Evolutionary conservation across 2,113 vertebrate species (phyloP).

Genomic region (Pagrus major): DNA sequence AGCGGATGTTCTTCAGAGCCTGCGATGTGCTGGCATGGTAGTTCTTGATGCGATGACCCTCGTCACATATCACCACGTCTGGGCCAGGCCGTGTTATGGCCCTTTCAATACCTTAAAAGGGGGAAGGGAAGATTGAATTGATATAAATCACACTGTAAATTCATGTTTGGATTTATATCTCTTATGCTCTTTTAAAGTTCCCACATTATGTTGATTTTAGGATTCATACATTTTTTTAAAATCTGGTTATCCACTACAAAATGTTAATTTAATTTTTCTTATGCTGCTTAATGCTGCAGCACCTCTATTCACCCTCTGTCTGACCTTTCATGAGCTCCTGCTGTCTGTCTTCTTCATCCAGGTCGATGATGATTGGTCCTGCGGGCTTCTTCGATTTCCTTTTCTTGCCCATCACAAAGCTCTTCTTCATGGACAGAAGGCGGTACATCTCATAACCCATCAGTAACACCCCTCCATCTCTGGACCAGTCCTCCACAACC

Average conservation of each 20-base stretch:
- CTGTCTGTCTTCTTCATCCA: slow-evolving; percentile 97
- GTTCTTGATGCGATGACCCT: slow-evolving; percentile 99
- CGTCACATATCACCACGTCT: slow-evolving; percentile 98
- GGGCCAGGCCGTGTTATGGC: slow-evolving; percentile 94
- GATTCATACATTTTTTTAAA: no score
- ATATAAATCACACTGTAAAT: neutral
- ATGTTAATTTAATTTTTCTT: no score
- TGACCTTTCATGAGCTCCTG: slow-evolving; percentile 97
- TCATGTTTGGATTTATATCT: neutral
- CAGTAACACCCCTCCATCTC: slow-evolving; percentile 94
- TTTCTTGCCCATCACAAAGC: slow-evolving; percentile 95
- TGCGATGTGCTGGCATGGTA: slow-evolving; percentile 98
- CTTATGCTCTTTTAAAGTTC: neutral
- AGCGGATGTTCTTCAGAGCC: slow-evolving; percentile 97
- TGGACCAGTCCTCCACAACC: slow-evolving; percentile 95
- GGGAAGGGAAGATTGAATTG: neutral
- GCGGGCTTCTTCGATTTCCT: slow-evolving; percentile 96
- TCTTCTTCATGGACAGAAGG: slow-evolving; percentile 97
- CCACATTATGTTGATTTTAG: no score
- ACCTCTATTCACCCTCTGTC: no score
- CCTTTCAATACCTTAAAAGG: slow-evolving; percentile 91
- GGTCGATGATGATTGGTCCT: slow-evolving; percentile 97
- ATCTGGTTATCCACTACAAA: no score
- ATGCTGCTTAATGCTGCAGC: no score
- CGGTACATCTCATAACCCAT: slow-evolving; percentile 99